phyloP scores from a whole-genome alignment of 2,113 vertebrate species.

The Melanerpes formicivorus region DNA sequence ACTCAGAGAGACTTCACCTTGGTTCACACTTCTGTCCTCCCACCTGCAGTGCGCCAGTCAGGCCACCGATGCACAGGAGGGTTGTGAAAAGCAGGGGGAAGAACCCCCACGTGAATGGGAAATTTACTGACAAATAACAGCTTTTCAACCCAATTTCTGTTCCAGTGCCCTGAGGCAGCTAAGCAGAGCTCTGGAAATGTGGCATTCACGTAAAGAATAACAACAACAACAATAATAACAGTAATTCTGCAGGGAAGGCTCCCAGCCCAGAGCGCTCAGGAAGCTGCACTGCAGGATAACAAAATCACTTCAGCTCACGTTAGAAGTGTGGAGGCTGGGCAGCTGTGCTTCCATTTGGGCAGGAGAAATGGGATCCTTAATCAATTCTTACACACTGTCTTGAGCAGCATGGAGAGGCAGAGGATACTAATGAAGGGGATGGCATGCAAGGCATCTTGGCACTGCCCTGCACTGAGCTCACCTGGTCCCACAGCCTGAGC shows the following conservation, averaged over 20 bases:
- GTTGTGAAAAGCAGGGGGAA: not conserved
- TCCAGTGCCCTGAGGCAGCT: not conserved
- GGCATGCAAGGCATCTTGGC: not conserved
- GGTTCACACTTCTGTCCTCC: not conserved
- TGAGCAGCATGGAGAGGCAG: not conserved
- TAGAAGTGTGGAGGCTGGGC: not conserved
- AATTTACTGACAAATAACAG: not conserved
- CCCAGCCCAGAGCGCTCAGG: not conserved
- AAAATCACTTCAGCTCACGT: not conserved
- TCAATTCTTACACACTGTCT: not conserved
- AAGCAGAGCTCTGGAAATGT: not conserved
- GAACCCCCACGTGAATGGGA: accelerated
- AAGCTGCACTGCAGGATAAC: not conserved
- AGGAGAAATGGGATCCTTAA: not conserved
- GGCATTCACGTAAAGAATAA: not conserved
- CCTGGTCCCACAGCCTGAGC: not conserved
- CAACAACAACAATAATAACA: not conserved
- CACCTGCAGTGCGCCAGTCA: not conserved
- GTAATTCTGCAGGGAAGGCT: not conserved
- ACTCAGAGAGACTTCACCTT: not conserved
- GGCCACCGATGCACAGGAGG: accelerated
- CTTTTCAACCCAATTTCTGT: not conserved
- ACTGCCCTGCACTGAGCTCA: accelerated
- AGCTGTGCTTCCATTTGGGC: accelerated
- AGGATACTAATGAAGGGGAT: not conserved